Percentiles rank a stretch among this genome's conserved stretches.
These are phyloP conservation scores for Drosophila sturtevanti DNA, from an alignment of 1,140 invertebrate genomes.

Conservation along the genomic window DNA sequence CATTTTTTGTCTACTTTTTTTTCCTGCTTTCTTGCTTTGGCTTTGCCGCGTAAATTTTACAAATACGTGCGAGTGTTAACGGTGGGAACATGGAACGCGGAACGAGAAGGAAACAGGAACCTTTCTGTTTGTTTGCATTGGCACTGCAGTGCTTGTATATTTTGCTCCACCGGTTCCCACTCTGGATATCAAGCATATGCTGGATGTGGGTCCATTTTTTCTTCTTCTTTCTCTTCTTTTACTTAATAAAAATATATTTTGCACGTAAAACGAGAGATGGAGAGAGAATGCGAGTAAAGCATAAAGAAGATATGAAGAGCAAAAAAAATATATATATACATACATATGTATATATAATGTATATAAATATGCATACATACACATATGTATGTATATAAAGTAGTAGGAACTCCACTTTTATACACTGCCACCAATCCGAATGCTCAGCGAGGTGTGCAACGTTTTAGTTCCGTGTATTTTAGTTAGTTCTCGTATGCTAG, in stretches of 20 bases:
- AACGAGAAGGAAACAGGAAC: constrained; percentile 26
- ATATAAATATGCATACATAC: too few species aligned
- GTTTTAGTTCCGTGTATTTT: constrained; percentile 49
- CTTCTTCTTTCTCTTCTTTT: constrained; percentile 44
- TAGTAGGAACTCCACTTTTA: background rate
- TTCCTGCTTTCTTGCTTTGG: background rate
- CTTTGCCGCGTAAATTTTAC: constrained; percentile 67
- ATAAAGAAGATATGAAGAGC: background rate
- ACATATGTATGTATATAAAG: too few species aligned
- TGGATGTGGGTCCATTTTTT: constrained; percentile 2
- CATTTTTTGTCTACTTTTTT: constrained; percentile 10
- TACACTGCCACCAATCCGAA: constrained; percentile 18
- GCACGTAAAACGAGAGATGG: constrained; percentile 55
- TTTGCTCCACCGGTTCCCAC: background rate
- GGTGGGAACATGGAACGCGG: constrained; percentile 1
- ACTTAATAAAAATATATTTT: constrained; percentile 80
- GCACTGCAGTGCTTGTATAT: constrained; percentile 33
- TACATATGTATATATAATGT: too few species aligned
- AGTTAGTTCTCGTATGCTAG: constrained; percentile 11
- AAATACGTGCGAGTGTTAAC: constrained; percentile 60
- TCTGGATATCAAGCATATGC: background rate
- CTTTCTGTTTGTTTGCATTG: constrained; percentile 47
- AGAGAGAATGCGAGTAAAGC: constrained; percentile 13
- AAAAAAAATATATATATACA: background rate
- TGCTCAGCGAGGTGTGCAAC: constrained; percentile 37